Percentiles rank a stretch among this genome's conserved stretches.
These are phyloP conservation scores for Atrichornis clamosus DNA, from an alignment of 2,113 vertebrate genomes.

Conservation along the genomic window DNA sequence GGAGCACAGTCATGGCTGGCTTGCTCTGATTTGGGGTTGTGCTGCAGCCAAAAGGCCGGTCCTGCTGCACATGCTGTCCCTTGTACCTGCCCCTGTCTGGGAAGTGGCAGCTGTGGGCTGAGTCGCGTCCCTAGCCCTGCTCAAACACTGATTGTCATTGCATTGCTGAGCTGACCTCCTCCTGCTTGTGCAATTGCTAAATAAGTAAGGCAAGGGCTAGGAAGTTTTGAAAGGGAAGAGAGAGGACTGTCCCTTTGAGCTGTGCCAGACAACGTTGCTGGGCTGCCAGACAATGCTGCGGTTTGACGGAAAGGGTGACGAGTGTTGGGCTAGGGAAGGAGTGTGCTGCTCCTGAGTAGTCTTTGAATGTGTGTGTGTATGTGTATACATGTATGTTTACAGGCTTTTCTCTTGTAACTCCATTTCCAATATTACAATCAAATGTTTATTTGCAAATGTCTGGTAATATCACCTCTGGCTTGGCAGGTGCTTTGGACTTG, in stretches of 20 bases:
- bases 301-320: neutral
- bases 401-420: neutral
- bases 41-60: neutral
- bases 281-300: neutral
- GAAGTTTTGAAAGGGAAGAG: neutral
- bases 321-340: neutral
- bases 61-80: neutral
- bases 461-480: neutral
- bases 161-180: neutral
- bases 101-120: fast-evolving
- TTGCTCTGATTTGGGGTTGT: neutral
- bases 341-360: neutral
- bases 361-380: neutral
- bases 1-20: neutral
- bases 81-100: neutral
- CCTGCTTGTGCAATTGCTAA: neutral
- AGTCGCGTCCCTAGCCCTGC: neutral
- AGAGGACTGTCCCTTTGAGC: neutral
- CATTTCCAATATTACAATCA: neutral
- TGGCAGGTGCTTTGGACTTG: neutral
- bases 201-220: neutral
- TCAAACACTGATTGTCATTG: neutral
- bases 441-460: neutral
- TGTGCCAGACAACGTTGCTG: neutral
- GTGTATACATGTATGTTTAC: neutral